Evolutionary conservation across 2,888 invertebrate genomes (phyloP).

Genomic region (Idaea dimidiata): DNA sequence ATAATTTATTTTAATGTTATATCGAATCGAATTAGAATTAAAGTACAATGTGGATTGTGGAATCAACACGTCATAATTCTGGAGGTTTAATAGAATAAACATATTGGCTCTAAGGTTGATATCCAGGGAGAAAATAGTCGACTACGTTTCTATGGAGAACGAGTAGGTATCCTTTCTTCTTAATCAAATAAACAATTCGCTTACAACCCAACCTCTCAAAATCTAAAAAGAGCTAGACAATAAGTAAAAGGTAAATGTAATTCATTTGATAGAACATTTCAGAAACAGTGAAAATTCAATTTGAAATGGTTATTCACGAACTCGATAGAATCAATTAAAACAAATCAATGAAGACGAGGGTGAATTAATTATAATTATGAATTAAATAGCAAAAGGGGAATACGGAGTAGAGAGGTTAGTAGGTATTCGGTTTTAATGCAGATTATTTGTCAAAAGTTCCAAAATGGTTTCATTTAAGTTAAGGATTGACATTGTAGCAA

Average conservation of each 20-base stretch:
- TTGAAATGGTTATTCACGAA: slow-evolving; percentile 8
- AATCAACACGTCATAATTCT: too few species aligned
- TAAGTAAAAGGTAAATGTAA: slow-evolving; percentile 3
- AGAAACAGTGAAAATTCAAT: slow-evolving; percentile 1
- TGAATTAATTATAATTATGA: slow-evolving; percentile 7
- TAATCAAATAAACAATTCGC: not conserved
- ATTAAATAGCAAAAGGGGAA: slow-evolving; percentile 4
- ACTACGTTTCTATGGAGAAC: too few species aligned
- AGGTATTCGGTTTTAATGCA: not conserved
- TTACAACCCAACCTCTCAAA: not conserved
- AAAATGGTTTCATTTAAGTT: too few species aligned
- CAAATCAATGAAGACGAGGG: slow-evolving; percentile 8
- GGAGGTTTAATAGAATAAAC: too few species aligned
- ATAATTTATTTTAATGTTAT: too few species aligned
- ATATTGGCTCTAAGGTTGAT: too few species aligned
- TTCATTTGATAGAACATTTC: not conserved
- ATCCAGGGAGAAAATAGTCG: too few species aligned
- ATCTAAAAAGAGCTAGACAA: not conserved
- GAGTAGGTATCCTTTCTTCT: too few species aligned
- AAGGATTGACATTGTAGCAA: too few species aligned
- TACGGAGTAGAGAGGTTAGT: slow-evolving; percentile 2
- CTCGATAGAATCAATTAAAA: slow-evolving; percentile 8
- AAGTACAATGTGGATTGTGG: too few species aligned
- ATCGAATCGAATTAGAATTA: too few species aligned
- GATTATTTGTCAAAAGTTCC: not conserved